phyloP scores from a whole-genome alignment of 1,140 invertebrate species.

The Pseudomyrmex gracilis region DNA sequence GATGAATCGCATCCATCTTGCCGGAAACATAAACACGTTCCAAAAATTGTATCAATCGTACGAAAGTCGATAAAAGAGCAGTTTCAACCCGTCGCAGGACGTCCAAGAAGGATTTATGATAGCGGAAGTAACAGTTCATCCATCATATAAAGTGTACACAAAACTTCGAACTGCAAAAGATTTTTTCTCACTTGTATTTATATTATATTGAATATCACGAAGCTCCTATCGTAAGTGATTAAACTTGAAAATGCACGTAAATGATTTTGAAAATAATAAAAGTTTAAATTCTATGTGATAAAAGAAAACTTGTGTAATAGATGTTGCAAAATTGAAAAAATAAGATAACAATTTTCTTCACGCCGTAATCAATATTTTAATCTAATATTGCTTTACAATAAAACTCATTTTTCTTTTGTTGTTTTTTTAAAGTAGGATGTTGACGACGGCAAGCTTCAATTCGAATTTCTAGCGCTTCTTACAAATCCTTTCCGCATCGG shows the following conservation, averaged over 20 bases:
- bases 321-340: neutral
- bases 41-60: slow-evolving; percentile 40
- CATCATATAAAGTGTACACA: too few species aligned
- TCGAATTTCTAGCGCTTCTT: neutral
- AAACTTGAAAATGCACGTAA: neutral
- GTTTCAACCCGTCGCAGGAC: slow-evolving; percentile 6
- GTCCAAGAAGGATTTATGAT: too few species aligned
- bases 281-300: neutral
- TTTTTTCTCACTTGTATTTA: too few species aligned
- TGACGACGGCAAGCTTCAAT: neutral
- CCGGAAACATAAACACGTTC: slow-evolving; percentile 49
- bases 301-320: neutral
- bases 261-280: too few species aligned
- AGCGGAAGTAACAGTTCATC: too few species aligned
- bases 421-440: neutral
- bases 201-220: neutral
- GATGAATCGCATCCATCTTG: slow-evolving; percentile 50
- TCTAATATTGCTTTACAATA: neutral
- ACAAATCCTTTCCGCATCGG: slow-evolving; percentile 4
- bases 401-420: too few species aligned
- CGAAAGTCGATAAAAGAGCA: neutral
- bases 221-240: neutral
- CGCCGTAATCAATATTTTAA: neutral
- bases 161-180: too few species aligned
- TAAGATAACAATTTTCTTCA: neutral